Base-by-base conservation (phyloP, 1,140 invertebrate species). In the Colletes latitarsis region DNA sequence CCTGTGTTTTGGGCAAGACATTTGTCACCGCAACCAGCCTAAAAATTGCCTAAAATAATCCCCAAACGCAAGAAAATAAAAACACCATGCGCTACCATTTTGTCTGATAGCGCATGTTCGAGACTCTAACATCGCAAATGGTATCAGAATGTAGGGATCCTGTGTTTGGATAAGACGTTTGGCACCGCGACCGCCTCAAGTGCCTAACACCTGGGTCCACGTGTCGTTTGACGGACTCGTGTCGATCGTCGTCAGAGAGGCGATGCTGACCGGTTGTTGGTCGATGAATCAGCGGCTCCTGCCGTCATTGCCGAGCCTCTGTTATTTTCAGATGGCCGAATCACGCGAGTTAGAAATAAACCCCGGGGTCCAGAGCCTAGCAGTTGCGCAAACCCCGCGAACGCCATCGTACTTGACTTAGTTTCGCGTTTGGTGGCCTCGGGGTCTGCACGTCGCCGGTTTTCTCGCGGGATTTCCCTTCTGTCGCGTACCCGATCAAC, bases 281-380 rank as follows among this genome's bases (percentile, higher is more conserved):
- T 78, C 55, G 74, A 82, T 89, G 86, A 88, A 84, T 88, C 86
- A 88, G 81, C 76, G 49, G 30, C 39, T 49, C 46, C 30, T 69
- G 57, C 46, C 74, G 78, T 82, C 70, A 82, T 85, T 85, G 71
- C 82, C 77, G 74, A 83, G 58, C 43, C 73, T 63, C 69, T 21
- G 84, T 89, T 92, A 92, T 92, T 92, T 92, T 91, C 82, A 90
- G 89, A 83, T 70, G 60, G 63, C 55, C 89, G 89, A 92, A 90
- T 92, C 90, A 91, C 78, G 81, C 75, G 77, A 77, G 83, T 82
- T 87, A 83, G 84, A 92, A 90, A 92, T 92, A 92, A 90, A 89
- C 88, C 70, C 64, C 74, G 57, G 30, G 30, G 73, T 69, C 69
- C 43, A 46, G 67, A 81, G 75, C 70, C 71, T 71, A 78, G 75